A percentile compares a stretch with the other conserved stretches of the same genome.
Conservation (phyloP, 53 echinoderm and acorn worm genomes). For the Patiria pectinifera region DNA sequence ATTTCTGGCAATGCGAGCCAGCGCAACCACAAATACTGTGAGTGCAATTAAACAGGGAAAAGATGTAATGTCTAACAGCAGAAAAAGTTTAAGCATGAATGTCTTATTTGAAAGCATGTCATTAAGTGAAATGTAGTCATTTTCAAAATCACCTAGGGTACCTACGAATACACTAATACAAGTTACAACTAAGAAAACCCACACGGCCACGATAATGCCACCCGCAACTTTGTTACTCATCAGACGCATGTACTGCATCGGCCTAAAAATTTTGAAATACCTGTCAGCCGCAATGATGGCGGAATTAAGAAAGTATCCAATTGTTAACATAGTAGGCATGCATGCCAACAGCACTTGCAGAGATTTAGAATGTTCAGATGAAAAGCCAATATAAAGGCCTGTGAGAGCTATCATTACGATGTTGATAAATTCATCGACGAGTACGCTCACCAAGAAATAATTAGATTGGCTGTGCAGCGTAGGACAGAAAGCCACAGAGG, state of each 20-base stretch:
- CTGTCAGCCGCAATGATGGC: background rate
- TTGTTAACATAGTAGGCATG: background rate
- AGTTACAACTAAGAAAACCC: background rate
- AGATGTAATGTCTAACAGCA: background rate
- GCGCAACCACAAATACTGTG: background rate
- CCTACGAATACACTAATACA: background rate
- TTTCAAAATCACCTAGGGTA: background rate
- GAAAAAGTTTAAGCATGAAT: background rate
- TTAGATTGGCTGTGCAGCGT: slow-evolving; percentile 9
- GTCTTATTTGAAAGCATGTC: background rate
- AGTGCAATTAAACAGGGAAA: slow-evolving; percentile 8
- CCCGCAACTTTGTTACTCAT: slow-evolving; percentile 22
- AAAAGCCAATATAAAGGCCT: background rate
- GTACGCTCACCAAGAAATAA: background rate
- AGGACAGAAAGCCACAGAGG: background rate
- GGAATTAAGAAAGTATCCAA: slow-evolving; percentile 25
- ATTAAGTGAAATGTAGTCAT: background rate
- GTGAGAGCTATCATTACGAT: background rate
- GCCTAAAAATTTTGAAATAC: slow-evolving; percentile 5
- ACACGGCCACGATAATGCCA: slow-evolving; percentile 12
- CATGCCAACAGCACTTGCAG: background rate
- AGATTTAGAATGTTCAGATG: background rate
- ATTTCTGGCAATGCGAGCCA: background rate
- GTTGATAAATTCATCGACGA: background rate
- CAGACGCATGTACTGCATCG: slow-evolving; percentile 29